These are phyloP conservation scores for Meriones psammophilus DNA, from an alignment of 2,797 vertebrate genomes.

Conservation along the genomic window DNA sequence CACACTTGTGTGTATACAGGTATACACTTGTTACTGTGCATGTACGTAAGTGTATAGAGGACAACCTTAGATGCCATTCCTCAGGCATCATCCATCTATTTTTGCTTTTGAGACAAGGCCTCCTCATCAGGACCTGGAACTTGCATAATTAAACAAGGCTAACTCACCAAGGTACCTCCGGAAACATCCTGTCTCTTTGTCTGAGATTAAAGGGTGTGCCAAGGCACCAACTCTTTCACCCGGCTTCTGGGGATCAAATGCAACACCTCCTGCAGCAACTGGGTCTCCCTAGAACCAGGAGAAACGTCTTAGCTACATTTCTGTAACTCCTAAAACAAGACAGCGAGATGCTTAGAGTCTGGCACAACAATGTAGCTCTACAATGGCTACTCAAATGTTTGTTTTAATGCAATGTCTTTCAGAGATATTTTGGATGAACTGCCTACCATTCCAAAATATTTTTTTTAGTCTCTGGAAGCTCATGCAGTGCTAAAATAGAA, in stretches of 20 bases:
- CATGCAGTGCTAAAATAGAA: background rate
- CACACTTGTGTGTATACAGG: background rate
- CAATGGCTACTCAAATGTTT: background rate
- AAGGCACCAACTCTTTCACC: background rate
- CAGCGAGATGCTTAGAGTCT: background rate
- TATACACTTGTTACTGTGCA: background rate
- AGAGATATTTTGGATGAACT: slow-evolving; percentile 3
- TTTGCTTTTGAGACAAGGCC: background rate
- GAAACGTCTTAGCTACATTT: background rate
- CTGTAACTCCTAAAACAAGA: background rate
- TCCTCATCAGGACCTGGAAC: background rate
- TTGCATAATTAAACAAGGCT: background rate
- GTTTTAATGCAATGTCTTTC: slow-evolving; percentile 37
- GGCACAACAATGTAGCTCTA: background rate
- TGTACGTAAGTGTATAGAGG: background rate
- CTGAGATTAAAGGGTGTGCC: background rate
- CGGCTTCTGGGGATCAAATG: background rate
- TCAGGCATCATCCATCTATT: background rate
- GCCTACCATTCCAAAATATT: background rate
- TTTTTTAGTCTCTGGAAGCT: background rate
- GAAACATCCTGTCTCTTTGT: background rate
- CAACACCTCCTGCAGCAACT: background rate
- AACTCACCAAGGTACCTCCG: background rate
- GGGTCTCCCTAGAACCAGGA: background rate
- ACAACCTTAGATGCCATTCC: background rate